A percentile compares a stretch with the other conserved stretches of the same genome.
These are phyloP conservation scores for Piliocolobus tephrosceles DNA, from an alignment of 2,113 vertebrate species.

Conservation along the genomic window DNA sequence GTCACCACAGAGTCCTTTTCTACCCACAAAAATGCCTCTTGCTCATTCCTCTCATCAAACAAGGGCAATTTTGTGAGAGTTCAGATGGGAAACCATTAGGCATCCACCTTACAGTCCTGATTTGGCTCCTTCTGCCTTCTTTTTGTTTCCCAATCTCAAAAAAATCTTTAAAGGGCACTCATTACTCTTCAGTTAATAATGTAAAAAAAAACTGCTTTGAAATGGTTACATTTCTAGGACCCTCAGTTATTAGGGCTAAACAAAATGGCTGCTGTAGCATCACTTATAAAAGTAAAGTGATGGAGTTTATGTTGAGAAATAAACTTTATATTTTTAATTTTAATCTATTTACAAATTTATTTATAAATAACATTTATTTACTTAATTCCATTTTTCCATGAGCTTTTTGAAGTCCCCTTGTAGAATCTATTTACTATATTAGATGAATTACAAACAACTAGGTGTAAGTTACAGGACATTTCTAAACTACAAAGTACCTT, in stretches of 20 bases:
- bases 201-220: background rate
- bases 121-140: background rate
- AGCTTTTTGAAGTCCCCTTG: background rate
- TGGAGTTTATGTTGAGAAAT: background rate
- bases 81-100: background rate
- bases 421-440: background rate
- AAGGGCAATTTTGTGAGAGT: background rate
- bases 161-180: background rate
- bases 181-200: background rate
- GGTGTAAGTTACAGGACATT: background rate
- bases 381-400: background rate
- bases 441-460: constrained; percentile 24
- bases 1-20: background rate
- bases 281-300: background rate
- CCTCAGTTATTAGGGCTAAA: background rate
- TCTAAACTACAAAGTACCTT: background rate
- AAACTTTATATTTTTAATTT: background rate
- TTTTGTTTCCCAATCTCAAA: background rate
- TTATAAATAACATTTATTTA: background rate
- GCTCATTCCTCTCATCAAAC: background rate
- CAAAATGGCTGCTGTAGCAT: background rate
- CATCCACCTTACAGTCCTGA: background rate
- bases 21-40: background rate
- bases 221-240: background rate
- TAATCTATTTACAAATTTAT: background rate